A percentile compares a stretch with the other conserved stretches of the same genome.
phyloP scores from a whole-genome alignment of 1,140 invertebrate genomes.

The Oryctes rhinoceros region DNA sequence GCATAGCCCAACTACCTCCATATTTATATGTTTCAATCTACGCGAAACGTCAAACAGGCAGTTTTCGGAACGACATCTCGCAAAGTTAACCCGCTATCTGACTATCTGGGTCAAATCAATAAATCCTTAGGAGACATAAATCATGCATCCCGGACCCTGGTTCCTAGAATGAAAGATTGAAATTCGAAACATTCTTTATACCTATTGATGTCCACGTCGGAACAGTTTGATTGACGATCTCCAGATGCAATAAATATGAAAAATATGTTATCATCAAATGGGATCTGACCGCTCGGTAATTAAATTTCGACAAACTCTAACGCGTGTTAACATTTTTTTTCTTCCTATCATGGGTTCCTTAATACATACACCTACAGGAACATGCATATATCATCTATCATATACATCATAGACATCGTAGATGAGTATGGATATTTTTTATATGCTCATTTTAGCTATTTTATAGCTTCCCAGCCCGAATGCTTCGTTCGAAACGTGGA shows the following conservation, averaged over 20 bases:
- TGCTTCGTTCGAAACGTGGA: background rate
- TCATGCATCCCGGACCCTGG: background rate
- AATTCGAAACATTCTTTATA: background rate
- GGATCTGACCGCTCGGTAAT: background rate
- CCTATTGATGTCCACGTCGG: background rate
- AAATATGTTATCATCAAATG: background rate
- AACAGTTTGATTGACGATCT: background rate
- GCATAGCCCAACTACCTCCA: no score
- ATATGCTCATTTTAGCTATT: background rate
- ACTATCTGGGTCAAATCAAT: no score
- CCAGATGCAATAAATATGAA: background rate
- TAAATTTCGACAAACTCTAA: slow-evolving; percentile 11
- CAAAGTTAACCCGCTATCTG: no score
- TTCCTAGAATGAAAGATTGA: background rate
- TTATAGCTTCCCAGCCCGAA: background rate
- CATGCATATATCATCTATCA: background rate
- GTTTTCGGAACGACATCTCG: no score
- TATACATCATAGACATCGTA: background rate
- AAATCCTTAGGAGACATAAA: background rate
- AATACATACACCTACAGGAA: background rate
- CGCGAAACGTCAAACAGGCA: no score
- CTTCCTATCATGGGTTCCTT: background rate
- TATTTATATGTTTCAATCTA: no score
- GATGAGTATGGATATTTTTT: background rate
- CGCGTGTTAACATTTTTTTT: background rate